Evolutionary conservation across 1,140 invertebrate genomes (phyloP), one percentile per base, ranked within the genome.

Genomic region (Plutomurus gul): DNA sequence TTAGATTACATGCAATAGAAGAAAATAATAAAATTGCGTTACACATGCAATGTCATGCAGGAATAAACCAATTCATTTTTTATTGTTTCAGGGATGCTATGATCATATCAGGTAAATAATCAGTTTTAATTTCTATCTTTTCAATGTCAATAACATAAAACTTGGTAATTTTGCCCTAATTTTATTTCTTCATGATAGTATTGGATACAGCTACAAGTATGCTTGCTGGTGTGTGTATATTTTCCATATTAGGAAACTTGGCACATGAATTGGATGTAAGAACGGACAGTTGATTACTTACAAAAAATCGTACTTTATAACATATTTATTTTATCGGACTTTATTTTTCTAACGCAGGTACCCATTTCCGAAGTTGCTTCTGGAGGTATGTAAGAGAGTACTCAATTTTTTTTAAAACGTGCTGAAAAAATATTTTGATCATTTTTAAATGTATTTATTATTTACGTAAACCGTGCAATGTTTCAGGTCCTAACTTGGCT

Each of bases 271-370:
- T 86, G n/a, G 75, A 83, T 25, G 78, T 83, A 7, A 60, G 76
- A 25, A 60, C 5, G 22, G 88, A 89, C 70, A 90, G 92, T 2
- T 3, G 89, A 92, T 49, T 92, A 93, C 5, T 86, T 95, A n/a
- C n/a, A n/a, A n/a, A n/a, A n/a, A n/a, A n/a, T n/a, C n/a, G n/a
- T n/a, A n/a, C n/a, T n/a, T n/a, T n/a, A n/a, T n/a, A n/a, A n/a
- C n/a, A n/a, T n/a, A n/a, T n/a, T n/a, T n/a, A n/a, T n/a, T n/a
- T n/a, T n/a, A n/a, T n/a, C n/a, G n/a, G n/a, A n/a, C n/a, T n/a
- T n/a, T 47, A 47, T 51, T 4, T 20, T 22, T 25, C 25, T 51
- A n/a, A 51, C n/a, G 10, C 25, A 65, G 56, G 56, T 65, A 4
- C 56, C 56, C 8, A 81, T 87, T 22, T 78, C 82, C 11, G 79